Conservation (phyloP, 2,888 invertebrate species). For the Standfussiana lucernea region DNA sequence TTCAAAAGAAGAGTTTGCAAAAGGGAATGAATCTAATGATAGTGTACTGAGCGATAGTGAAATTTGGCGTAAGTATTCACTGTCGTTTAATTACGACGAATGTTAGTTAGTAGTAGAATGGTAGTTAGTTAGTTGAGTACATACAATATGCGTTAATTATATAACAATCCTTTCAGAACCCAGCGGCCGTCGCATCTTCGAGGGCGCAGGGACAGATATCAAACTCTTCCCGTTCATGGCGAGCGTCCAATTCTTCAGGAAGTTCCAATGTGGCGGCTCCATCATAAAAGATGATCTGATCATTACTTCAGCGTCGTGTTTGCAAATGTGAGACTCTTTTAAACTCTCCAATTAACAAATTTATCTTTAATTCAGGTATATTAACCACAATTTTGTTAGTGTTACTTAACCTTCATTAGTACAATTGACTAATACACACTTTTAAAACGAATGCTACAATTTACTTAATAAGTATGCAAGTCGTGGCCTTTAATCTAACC, state of each 20-base stretch:
- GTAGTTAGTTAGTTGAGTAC: too few species aligned
- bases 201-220: slow-evolving; percentile 74
- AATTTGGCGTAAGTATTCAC: slow-evolving; percentile 78
- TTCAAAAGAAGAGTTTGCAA: slow-evolving; percentile 7
- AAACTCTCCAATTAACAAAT: neutral
- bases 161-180: slow-evolving; percentile 66
- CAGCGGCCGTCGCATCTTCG: slow-evolving; percentile 78
- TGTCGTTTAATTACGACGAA: neutral
- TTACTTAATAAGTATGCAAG: too few species aligned
- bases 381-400: too few species aligned
- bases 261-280: slow-evolving; percentile 81
- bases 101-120: too few species aligned
- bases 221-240: slow-evolving; percentile 83
- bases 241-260: slow-evolving; percentile 79
- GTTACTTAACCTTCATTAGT: neutral
- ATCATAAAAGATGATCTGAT: slow-evolving; percentile 82
- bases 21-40: slow-evolving; percentile 30
- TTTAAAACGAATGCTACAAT: neutral
- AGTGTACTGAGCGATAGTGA: slow-evolving; percentile 68
- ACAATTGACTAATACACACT: neutral
- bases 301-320: slow-evolving; percentile 83
- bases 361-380: neutral
- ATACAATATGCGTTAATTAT: neutral
- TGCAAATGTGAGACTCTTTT: slow-evolving; percentile 78
- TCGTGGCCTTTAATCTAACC: neutral